A percentile compares a stretch with the other conserved stretches of the same genome.
Conservation (phyloP, 2,797 vertebrate species). For the Enteromius paludinosus region DNA sequence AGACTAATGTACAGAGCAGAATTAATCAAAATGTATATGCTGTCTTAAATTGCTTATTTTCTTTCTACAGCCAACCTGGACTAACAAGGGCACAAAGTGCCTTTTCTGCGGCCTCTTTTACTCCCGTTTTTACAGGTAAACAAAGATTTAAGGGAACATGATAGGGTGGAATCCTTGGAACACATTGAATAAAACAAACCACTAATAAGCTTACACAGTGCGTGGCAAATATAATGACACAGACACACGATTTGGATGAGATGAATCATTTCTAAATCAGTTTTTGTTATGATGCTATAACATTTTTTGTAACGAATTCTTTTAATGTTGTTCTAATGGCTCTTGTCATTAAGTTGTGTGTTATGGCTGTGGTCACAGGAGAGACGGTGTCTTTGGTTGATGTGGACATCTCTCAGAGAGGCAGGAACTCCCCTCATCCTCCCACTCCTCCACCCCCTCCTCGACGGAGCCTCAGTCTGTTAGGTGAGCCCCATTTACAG, state of each 20-base stretch:
- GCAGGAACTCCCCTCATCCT: conserved; percentile 87
- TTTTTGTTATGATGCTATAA: conserved; percentile 4
- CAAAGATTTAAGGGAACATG: background rate
- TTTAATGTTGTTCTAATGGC: conserved; percentile 6
- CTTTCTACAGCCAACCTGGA: conserved; percentile 82
- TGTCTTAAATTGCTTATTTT: conserved; percentile 29
- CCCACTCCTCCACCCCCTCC: conserved; percentile 94
- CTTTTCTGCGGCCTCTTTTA: conserved; percentile 94
- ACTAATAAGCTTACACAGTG: conserved; percentile 36
- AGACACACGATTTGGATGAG: conserved; percentile 22
- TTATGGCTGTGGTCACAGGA: conserved; percentile 73
- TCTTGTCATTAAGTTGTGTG: conserved; percentile 19
- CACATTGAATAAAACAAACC: conserved; percentile 25
- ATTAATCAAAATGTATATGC: background rate
- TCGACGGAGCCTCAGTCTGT: conserved; percentile 93
- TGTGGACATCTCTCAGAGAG: conserved; percentile 93
- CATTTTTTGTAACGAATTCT: conserved; percentile 6
- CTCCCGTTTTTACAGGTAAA: conserved; percentile 94
- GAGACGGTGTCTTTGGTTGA: conserved; percentile 95
- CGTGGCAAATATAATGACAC: conserved; percentile 24
- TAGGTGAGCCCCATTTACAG: conserved; percentile 79
- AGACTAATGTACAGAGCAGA: background rate
- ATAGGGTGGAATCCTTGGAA: background rate
- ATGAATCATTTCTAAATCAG: conserved; percentile 19
- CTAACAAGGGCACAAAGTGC: conserved; percentile 97